phyloP scores from a whole-genome alignment of 2,888 invertebrate genomes.

The Acanthoscelides obtectus region DNA sequence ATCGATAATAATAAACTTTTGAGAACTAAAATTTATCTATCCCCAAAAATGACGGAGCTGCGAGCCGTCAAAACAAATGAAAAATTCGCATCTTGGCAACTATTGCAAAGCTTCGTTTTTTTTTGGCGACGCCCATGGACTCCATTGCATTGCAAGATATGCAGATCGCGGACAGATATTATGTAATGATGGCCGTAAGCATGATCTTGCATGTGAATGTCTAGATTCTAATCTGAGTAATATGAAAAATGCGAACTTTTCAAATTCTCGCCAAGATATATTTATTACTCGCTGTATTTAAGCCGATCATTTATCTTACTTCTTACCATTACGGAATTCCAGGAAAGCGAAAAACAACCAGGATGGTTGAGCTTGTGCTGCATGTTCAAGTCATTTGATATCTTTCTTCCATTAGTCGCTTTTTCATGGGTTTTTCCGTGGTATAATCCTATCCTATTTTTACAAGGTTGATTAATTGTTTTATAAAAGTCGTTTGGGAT shows the following conservation, averaged over 20 bases:
- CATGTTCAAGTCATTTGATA: neutral
- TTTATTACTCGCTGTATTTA: neutral
- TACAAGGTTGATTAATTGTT: neutral
- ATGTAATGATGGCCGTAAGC: constrained; percentile 7
- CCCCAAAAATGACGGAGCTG: no score
- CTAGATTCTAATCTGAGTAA: constrained; percentile 9
- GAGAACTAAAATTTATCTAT: no score
- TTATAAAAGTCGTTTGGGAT: neutral
- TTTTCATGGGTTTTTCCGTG: neutral
- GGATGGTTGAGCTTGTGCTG: neutral
- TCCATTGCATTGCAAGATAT: neutral
- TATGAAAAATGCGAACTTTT: constrained; percentile 10
- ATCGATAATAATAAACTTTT: no score
- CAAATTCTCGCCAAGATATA: neutral
- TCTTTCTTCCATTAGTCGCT: neutral
- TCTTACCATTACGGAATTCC: neutral
- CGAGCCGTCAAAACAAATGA: no score
- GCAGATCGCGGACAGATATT: constrained; percentile 3
- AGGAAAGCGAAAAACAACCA: neutral
- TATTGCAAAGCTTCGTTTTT: no score
- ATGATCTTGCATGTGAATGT: constrained; percentile 8
- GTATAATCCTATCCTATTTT: neutral
- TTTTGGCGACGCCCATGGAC: neutral
- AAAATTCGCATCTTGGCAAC: no score
- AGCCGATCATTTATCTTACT: neutral